Conservation (phyloP, 2,888 invertebrate genomes). For the Adineta ricciae region DNA sequence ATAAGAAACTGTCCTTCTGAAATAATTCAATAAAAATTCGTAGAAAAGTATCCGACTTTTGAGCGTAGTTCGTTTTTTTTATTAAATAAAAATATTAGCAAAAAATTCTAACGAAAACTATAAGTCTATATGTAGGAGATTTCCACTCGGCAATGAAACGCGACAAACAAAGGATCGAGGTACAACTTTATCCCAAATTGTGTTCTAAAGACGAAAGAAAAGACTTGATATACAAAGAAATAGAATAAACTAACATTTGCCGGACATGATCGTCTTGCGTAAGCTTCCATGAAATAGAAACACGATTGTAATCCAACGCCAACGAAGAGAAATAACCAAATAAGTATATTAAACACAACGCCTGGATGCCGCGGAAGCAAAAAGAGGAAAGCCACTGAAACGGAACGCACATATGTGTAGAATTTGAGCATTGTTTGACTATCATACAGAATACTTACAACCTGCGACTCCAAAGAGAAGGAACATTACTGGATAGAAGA, state of each 20-base stretch:
- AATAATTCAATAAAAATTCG: background rate
- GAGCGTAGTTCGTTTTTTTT: background rate
- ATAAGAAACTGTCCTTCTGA: background rate
- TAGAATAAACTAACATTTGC: background rate
- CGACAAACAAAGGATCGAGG: slow-evolving; percentile 29
- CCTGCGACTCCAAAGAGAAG: slow-evolving; percentile 66
- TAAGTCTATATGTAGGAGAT: background rate
- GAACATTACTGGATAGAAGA: slow-evolving; percentile 77
- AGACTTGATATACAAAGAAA: too few species aligned
- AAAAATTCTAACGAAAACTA: background rate
- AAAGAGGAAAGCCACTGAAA: slow-evolving; percentile 47
- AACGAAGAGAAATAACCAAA: slow-evolving; percentile 69
- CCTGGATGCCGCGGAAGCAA: slow-evolving; percentile 50
- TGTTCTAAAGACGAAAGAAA: slow-evolving; percentile 11
- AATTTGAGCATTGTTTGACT: too few species aligned
- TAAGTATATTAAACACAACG: slow-evolving; percentile 52
- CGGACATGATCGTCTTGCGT: slow-evolving; percentile 64
- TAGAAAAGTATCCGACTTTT: too few species aligned
- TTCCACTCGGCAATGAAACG: background rate
- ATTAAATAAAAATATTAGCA: background rate
- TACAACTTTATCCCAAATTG: slow-evolving; percentile 23
- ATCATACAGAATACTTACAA: slow-evolving; percentile 37
- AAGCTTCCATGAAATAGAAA: slow-evolving; percentile 74
- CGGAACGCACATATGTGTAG: background rate
- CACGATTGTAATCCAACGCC: slow-evolving; percentile 69